Evolutionary conservation across 1,140 invertebrate genomes (phyloP).

Genomic region (Bombus haemorrhoidalis): DNA sequence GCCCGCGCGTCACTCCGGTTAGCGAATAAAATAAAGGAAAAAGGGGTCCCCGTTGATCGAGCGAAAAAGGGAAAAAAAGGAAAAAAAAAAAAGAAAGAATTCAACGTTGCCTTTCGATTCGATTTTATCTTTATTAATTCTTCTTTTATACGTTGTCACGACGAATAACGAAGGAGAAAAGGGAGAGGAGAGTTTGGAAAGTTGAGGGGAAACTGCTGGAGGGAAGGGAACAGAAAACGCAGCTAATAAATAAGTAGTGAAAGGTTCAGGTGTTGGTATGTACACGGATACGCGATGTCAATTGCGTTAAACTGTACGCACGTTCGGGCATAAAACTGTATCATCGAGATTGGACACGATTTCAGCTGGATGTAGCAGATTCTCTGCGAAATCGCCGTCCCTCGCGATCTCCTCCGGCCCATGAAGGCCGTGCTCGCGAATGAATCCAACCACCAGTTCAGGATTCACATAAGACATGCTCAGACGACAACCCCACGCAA

Average conservation of each 20-base stretch:
- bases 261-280: not conserved
- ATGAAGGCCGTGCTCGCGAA: slow-evolving; percentile 85
- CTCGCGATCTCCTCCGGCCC: slow-evolving; percentile 85
- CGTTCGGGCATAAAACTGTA: slow-evolving; percentile 81
- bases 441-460: slow-evolving; percentile 85
- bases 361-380: slow-evolving; percentile 83
- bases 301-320: not conserved
- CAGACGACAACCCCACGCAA: slow-evolving; percentile 90
- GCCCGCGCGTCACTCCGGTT: not conserved
- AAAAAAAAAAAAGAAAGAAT: not conserved
- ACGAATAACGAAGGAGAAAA: not conserved
- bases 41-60: not conserved
- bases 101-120: not conserved
- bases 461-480: slow-evolving; percentile 88
- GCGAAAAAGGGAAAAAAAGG: not conserved
- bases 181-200: not conserved
- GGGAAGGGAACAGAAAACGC: not conserved
- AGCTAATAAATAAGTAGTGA: not conserved
- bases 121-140: not conserved
- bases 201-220: not conserved
- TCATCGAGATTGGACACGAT: slow-evolving; percentile 83
- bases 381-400: slow-evolving; percentile 86
- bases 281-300: not conserved
- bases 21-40: not conserved
- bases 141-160: no score